Base-by-base conservation (phyloP, 92 coral and sea anemone species). In the Porites cylindrica region DNA sequence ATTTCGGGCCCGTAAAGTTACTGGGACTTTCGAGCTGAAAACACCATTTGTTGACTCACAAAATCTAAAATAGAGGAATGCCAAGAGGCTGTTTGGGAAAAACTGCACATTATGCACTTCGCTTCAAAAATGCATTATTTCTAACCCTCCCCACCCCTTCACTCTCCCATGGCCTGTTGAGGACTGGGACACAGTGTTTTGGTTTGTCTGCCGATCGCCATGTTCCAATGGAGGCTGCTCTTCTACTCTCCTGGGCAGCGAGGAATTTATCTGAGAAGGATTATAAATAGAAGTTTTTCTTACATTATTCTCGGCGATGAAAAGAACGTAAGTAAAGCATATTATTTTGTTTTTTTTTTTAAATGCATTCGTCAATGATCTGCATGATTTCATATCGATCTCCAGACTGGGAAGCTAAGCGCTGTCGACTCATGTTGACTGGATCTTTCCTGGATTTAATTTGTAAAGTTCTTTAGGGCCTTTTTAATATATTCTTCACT, bases 301-400 rank as follows among this genome's bases (percentile, higher is more conserved):
- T 83, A 62, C 24, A 73, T 83, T 53, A 23, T 75, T 9, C 80
- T 83, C 50, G 66, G 80, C 47, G 74, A 83, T 3, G 87, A 73
- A 64, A 75, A 83, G 56, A 83, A 72, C 61, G 87, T 83, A 83
- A 83, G 86, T 52, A 11, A n/a, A 14, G 17, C n/a, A 52, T 10
- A 9, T 2, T 7, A 62, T 17, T 62, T 62, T 56, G 47, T 4
- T 38, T 38, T 58, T 10, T 58, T 59, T n/a, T n/a, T 59, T 59
- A 16, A 59, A 59, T 17, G 63, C 47, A 38, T 38, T 38, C 47
- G 47, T 38, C 47, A 4, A 56, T 56, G 14, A 8, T 53, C 59
- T 53, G 59, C 9, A 6, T 9, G 60, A 56, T 14, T 56, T 38
- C 47, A 38, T 38, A 38, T 38, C 47, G 47, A 38, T 38, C 47